phyloP scores from a whole-genome alignment of 2,888 invertebrate genomes.

The Hydroisotoma schaefferi region DNA sequence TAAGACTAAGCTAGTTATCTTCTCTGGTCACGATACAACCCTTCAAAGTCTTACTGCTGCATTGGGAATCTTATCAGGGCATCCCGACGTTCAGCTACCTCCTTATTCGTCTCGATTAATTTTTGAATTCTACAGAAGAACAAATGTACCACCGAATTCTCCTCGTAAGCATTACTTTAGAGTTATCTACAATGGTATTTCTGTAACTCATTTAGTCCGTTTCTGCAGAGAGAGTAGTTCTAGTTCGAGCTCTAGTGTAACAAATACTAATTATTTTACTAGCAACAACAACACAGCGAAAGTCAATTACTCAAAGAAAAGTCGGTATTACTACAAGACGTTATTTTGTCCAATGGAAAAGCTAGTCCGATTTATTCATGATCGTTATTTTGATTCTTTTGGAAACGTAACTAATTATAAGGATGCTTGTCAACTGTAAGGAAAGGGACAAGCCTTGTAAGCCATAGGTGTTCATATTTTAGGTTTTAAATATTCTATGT shows the following conservation, averaged over 20 bases:
- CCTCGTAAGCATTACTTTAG: constrained; percentile 75
- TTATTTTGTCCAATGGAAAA: constrained; percentile 77
- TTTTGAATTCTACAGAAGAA: constrained; percentile 78
- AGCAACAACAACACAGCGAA: constrained; percentile 50
- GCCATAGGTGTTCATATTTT: no score
- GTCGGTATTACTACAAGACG: constrained; percentile 54
- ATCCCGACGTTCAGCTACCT: constrained; percentile 61
- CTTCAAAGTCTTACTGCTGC: constrained; percentile 77
- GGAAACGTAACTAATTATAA: constrained; percentile 76
- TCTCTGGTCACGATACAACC: constrained; percentile 90
- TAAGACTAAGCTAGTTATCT: constrained; percentile 64
- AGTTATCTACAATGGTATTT: constrained; percentile 78
- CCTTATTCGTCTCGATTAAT: constrained; percentile 82
- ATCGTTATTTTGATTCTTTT: constrained; percentile 76
- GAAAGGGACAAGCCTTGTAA: no score
- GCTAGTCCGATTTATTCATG: constrained; percentile 80
- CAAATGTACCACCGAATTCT: constrained; percentile 49
- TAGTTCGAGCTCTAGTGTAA: constrained; percentile 20
- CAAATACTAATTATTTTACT: no score
- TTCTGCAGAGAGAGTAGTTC: constrained; percentile 65
- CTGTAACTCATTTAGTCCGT: constrained; percentile 73
- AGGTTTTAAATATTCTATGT: no score
- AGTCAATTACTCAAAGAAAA: constrained; percentile 47
- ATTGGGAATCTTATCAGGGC: constrained; percentile 63
- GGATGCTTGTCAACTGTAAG: constrained; percentile 58